phyloP scores from a whole-genome alignment of 2,797 vertebrate genomes.

The Eulemur rubriventer region DNA sequence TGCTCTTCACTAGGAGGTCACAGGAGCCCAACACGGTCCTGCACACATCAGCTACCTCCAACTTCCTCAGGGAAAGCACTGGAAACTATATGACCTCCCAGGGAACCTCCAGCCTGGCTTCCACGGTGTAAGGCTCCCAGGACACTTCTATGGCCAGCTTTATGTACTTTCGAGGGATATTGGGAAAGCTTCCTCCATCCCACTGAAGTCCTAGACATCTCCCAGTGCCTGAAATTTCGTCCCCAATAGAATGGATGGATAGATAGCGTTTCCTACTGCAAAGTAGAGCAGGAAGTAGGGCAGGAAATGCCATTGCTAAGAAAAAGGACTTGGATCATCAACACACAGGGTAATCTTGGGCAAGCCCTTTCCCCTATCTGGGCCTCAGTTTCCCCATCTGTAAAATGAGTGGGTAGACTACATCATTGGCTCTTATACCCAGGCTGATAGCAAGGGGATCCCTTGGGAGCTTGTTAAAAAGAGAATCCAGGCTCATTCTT shows the following conservation, averaged over 20 bases:
- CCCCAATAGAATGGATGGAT: background rate
- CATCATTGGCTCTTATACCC: background rate
- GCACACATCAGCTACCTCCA: background rate
- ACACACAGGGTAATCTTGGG: background rate
- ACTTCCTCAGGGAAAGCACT: background rate
- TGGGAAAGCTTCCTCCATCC: background rate
- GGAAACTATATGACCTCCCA: background rate
- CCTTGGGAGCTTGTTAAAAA: background rate
- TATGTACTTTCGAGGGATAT: background rate
- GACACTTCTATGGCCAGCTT: background rate
- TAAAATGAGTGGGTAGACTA: background rate
- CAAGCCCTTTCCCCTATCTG: background rate
- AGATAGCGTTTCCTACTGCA: background rate
- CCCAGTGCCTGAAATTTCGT: background rate
- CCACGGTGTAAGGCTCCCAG: background rate
- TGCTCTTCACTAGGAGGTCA: background rate
- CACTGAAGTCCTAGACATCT: background rate
- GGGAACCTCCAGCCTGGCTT: background rate
- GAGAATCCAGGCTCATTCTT: background rate
- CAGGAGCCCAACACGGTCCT: background rate
- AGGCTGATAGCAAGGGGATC: background rate
- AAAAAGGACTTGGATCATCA: background rate
- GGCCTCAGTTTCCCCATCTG: constrained; percentile 1
- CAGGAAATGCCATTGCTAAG: background rate
- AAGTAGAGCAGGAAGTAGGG: background rate